phyloP scores from a whole-genome alignment of 2,113 vertebrate genomes.

The Toxotes chatareus region DNA sequence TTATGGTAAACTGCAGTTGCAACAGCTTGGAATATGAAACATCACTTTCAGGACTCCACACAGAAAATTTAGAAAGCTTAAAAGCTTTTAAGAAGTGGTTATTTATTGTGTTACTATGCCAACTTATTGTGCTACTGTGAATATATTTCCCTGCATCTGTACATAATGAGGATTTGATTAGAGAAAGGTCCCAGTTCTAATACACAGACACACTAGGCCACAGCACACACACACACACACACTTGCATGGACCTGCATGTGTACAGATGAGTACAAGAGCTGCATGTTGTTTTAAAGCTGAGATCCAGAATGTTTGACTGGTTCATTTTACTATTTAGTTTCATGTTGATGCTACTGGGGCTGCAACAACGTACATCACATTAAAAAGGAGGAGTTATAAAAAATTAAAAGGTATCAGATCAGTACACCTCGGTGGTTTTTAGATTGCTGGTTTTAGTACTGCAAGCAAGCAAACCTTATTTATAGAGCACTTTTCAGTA shows the following conservation, averaged over 20 bases:
- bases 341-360: neutral
- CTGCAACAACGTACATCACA: neutral
- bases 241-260: no score
- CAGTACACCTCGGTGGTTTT: neutral
- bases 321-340: neutral
- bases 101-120: slow-evolving; percentile 5
- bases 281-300: neutral
- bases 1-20: slow-evolving; percentile 30
- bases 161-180: neutral
- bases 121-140: neutral
- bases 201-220: neutral
- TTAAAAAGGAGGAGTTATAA: neutral
- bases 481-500: neutral
- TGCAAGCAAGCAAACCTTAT: neutral
- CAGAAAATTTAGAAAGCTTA: neutral
- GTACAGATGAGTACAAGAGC: neutral
- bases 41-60: slow-evolving; percentile 10
- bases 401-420: neutral
- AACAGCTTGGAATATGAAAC: slow-evolving; percentile 20
- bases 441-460: neutral
- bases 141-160: neutral
- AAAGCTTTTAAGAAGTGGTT: neutral
- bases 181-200: neutral
- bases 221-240: neutral
- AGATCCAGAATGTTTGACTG: neutral